Evolutionary conservation across 2,797 vertebrate genomes (phyloP), one percentile per base, ranked within the genome.

Genomic region (Setipinna tenuifilis): DNA sequence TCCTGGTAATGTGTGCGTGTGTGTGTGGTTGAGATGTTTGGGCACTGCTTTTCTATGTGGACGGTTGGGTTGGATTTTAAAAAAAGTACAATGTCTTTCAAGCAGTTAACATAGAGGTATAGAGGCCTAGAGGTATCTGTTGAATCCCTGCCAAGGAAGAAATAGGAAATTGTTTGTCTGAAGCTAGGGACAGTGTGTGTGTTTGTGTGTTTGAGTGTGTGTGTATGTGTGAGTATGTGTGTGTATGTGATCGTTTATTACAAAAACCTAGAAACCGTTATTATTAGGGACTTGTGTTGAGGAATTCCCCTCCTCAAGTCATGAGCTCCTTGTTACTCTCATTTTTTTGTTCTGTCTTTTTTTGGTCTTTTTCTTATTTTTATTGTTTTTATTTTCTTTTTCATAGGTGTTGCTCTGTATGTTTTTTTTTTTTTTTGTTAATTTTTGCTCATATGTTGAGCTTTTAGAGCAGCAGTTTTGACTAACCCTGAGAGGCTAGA

Each of bases 241-340:
- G n/a, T n/a, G n/a, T n/a, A n/a, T n/a, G 23, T 71, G 44, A 62
- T 31, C 75, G 28, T 54, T 31, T 54, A 65, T 65, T 75, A 31
- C 25, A 28, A n/a, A n/a, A 75, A 75, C 68, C 68, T 75, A 75
- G 68, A 75, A 75, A 28, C 68, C 68, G 68, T 75, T 75, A 75
- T n/a, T n/a, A n/a, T 75, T 65, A 65, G 61, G 17, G 21, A 25
- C n/a, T 65, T 4, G 28, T 65, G 58, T 59, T 19, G 2, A 16
- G 10, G 10, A 6, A 59, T 21, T 17, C 58, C 19, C 58, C 58
- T n/a, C 58, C 1, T 59, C 58, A 59, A 10, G 14, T 59, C 58
- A 59, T 59, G 0, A 59, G 17, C 16, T 59, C 21, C 58, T 59
- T 21, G 17, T 19, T 59, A 12, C 23, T 68, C 23, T 31, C 25